Evolutionary conservation across 1,140 invertebrate species (phyloP), one percentile per base, ranked within the genome.

Genomic region (Danaus melanippus): DNA sequence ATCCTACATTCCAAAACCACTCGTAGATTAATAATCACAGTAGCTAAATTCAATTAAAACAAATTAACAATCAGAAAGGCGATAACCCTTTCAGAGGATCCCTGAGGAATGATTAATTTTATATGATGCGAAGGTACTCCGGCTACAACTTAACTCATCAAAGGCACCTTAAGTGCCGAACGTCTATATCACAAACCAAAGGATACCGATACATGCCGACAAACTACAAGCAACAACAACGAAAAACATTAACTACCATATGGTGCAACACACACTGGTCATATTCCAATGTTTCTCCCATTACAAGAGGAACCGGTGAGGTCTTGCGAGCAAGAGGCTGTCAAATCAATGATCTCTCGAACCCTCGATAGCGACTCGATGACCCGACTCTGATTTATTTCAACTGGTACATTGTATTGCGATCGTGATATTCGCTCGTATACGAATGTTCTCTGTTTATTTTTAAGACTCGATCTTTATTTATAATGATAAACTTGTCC

Each of bases 311-410:
- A 10, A 32, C 8, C 21, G 2, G 10, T 44, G 51, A 51, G 45
- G 21, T 58, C 47, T 50, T 44, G 17, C 21, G 17, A 53, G 60
- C 60, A 58, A 58, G 62, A 58, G 58, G 46, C 54, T 64, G 62
- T 64, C 62, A 64, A 64, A 64, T 60, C 62, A 60, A 64, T 60
- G 62, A 64, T 57, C 62, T 57, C 62, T 64, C 54, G 53, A 56
- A 53, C 44, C 56, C 46, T 50, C 46, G 53, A 40, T 55, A 42
- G 50, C 53, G 51, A 50, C 50, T 62, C 53, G 55, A 59, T 63
- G 62, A 64, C 62, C 62, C 48, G 45, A 42, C 42, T 46, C 42
- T 39, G 57, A 59, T 59, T 59, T 59, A 54, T 59, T 54, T 50
- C 42, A 48, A 50, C 51, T 15, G 32, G 40, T 58, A 46, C 12